phyloP scores from a whole-genome alignment of 2,113 vertebrate genomes.

The Corythaeola cristata region DNA sequence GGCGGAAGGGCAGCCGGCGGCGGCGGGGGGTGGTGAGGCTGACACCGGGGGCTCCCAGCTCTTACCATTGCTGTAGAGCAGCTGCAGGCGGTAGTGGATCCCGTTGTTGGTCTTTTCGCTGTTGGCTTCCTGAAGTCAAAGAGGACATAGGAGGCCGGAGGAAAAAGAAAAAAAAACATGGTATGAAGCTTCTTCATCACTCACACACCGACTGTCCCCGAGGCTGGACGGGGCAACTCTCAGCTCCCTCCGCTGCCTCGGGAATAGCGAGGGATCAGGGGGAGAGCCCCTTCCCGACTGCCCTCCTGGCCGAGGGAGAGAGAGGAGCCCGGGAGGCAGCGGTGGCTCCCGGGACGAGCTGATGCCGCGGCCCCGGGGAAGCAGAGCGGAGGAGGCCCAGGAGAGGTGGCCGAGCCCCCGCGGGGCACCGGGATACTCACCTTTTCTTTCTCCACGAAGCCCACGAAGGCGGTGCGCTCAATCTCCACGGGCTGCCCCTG shows the following conservation, averaged over 20 bases:
- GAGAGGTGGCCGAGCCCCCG: background rate
- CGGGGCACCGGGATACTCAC: slow-evolving; percentile 72
- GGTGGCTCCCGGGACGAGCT: background rate
- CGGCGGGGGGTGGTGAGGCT: background rate
- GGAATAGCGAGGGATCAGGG: background rate
- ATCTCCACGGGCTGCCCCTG: slow-evolving; percentile 99
- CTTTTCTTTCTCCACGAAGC: slow-evolving; percentile 98
- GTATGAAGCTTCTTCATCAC: background rate
- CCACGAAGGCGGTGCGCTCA: slow-evolving; percentile 95
- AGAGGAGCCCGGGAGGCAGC: background rate
- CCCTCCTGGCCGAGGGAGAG: background rate
- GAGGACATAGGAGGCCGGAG: slow-evolving; percentile 69
- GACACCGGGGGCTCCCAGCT: slow-evolving; percentile 40
- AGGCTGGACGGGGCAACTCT: background rate
- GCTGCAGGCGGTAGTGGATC: slow-evolving; percentile 97
- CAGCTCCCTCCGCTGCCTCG: background rate
- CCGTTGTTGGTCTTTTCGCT: slow-evolving; percentile 99
- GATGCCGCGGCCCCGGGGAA: background rate
- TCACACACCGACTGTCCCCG: background rate
- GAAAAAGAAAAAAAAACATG: background rate
- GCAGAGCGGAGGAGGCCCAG: background rate
- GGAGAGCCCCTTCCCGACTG: background rate
- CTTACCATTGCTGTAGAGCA: slow-evolving; percentile 97
- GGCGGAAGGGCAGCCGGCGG: background rate
- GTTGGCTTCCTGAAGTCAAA: slow-evolving; percentile 87